Conservation (phyloP, 2,113 vertebrate species). For the Calonectris borealis region DNA sequence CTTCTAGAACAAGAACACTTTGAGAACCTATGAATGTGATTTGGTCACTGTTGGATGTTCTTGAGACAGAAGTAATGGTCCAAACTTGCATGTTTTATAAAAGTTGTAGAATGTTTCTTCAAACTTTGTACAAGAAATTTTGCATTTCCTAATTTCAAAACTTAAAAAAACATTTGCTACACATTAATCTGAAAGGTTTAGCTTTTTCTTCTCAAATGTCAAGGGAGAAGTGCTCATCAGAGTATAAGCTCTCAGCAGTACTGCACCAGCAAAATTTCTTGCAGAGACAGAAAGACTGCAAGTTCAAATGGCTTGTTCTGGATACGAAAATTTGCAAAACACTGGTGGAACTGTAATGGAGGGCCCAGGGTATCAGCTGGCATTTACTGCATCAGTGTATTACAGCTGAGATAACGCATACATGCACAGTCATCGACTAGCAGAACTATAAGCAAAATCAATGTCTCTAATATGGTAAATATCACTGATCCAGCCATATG, state of each 20-base stretch:
- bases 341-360: neutral
- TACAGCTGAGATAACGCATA: neutral
- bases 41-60: neutral
- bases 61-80: neutral
- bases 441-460: neutral
- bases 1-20: neutral
- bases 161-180: neutral
- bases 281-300: neutral
- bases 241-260: neutral
- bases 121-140: neutral
- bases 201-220: neutral
- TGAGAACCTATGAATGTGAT: neutral
- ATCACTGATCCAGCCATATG: neutral
- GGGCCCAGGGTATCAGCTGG: neutral
- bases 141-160: slow-evolving; percentile 6
- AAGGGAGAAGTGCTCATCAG: neutral
- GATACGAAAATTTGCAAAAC: neutral
- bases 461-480: neutral
- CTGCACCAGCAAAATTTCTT: neutral
- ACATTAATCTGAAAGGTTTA: neutral
- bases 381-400: neutral
- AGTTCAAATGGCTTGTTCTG: neutral
- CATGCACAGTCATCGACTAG: neutral
- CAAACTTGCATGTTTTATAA: neutral
- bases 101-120: neutral